A percentile compares a stretch with the other conserved stretches of the same genome.
Conservation (phyloP, 2,888 invertebrate species). For the Drosophila melanosoma region DNA sequence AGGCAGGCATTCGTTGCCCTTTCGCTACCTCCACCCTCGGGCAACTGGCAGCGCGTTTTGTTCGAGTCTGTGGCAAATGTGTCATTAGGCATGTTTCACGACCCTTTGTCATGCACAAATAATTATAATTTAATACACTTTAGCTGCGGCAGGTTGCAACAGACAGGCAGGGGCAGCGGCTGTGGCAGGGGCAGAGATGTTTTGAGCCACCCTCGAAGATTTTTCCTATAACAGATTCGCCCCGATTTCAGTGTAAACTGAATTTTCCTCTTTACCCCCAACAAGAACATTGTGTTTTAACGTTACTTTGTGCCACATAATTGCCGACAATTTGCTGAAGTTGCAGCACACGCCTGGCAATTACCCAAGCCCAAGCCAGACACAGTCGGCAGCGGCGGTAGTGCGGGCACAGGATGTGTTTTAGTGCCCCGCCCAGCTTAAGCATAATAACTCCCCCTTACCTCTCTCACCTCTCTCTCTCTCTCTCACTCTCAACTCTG, state of each 20-base stretch:
- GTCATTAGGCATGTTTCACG: slow-evolving; percentile 83
- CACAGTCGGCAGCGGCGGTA: slow-evolving; percentile 10
- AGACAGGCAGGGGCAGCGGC: neutral
- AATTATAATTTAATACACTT: slow-evolving; percentile 84
- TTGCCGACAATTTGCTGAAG: slow-evolving; percentile 80
- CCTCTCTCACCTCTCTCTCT: neutral
- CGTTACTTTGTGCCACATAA: slow-evolving; percentile 75
- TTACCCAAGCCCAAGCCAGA: slow-evolving; percentile 51
- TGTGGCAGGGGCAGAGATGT: neutral
- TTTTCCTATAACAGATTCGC: slow-evolving; percentile 50
- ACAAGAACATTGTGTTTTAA: slow-evolving; percentile 37
- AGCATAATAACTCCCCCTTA: slow-evolving; percentile 15
- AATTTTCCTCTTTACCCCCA: slow-evolving; percentile 22
- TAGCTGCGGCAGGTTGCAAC: slow-evolving; percentile 56
- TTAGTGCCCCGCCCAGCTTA: slow-evolving; percentile 57
- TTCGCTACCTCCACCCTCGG: neutral
- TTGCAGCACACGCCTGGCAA: slow-evolving; percentile 78
- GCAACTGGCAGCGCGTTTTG: slow-evolving; percentile 55
- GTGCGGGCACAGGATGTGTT: slow-evolving; percentile 70
- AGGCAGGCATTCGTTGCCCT: slow-evolving; percentile 1
- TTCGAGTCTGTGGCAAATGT: slow-evolving; percentile 82
- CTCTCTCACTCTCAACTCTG: neutral
- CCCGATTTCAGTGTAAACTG: slow-evolving; percentile 42
- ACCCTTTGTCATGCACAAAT: slow-evolving; percentile 83
- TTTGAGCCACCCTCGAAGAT: slow-evolving; percentile 55